Percentiles rank a stretch among this genome's conserved stretches.
These are phyloP conservation scores for Halcyon badia DNA, from an alignment of 2,797 vertebrate species.

Conservation along the genomic window DNA sequence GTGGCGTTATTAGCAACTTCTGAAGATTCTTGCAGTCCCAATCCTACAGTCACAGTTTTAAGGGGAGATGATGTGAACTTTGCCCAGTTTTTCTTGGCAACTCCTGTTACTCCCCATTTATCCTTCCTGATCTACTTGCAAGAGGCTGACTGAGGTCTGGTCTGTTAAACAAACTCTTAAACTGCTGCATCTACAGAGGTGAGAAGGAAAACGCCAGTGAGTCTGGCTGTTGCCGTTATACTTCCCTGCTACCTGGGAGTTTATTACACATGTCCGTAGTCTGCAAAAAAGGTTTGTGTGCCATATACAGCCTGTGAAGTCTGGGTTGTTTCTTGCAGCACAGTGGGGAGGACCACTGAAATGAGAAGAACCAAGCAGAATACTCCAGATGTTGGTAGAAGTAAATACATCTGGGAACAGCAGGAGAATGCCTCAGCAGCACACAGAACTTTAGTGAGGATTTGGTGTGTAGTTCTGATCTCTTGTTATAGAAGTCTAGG, in stretches of 20 bases:
- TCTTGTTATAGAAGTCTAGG: not conserved
- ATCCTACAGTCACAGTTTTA: not conserved
- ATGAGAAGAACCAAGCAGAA: not conserved
- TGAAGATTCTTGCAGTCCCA: not conserved
- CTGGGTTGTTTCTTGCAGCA: not conserved
- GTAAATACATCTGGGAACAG: not conserved
- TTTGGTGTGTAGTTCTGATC: not conserved
- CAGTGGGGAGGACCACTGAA: not conserved
- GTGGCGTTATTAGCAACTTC: not conserved
- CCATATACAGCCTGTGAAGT: not conserved
- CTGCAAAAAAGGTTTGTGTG: not conserved
- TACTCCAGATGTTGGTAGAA: not conserved
- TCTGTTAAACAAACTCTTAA: not conserved
- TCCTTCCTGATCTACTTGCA: not conserved
- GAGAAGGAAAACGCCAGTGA: not conserved
- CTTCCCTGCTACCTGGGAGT: not conserved
- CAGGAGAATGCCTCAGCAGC: not conserved
- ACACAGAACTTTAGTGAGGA: not conserved
- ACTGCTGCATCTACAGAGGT: accelerated
- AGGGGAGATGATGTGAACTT: not conserved
- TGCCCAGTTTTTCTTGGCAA: not conserved
- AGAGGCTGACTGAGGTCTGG: not conserved
- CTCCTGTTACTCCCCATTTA: not conserved
- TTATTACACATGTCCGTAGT: accelerated
- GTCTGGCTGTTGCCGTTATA: not conserved